Evolutionary conservation across 2,888 invertebrate species (phyloP).

Genomic region (Chesias legatella): DNA sequence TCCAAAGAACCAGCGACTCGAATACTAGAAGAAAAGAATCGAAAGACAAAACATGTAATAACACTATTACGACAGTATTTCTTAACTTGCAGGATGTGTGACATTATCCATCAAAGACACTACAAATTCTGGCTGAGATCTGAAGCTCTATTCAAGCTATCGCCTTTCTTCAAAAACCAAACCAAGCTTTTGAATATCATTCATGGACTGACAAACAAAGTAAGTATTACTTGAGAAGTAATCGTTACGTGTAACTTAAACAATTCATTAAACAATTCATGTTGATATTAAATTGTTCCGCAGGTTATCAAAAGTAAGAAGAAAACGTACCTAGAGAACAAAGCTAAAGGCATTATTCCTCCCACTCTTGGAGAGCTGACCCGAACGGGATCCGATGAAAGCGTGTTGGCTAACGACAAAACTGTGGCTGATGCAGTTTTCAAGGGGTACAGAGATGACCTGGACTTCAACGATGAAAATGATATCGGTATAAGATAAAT

Average conservation of each 20-base stretch:
- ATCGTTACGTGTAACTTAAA: not conserved
- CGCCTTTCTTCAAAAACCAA: constrained; percentile 85
- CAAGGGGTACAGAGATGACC: constrained; percentile 86
- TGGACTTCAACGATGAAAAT: constrained; percentile 90
- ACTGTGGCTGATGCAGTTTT: constrained; percentile 73
- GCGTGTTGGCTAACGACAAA: constrained; percentile 51
- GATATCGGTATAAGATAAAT: constrained; percentile 88
- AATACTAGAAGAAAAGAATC: no score
- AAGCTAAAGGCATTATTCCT: constrained; percentile 66
- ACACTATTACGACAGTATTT: no score
- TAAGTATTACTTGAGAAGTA: constrained; percentile 33
- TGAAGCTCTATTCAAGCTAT: constrained; percentile 85
- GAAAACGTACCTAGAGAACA: constrained; percentile 75
- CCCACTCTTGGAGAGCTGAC: constrained; percentile 58
- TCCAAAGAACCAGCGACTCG: no score
- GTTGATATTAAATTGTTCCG: no score
- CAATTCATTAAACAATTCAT: no score
- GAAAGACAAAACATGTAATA: no score
- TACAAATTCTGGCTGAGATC: constrained; percentile 86
- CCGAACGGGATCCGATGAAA: constrained; percentile 47
- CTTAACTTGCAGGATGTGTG: constrained; percentile 82
- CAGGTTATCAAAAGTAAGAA: constrained; percentile 82
- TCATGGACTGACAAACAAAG: constrained; percentile 88
- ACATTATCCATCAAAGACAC: constrained; percentile 89
- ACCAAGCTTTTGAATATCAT: constrained; percentile 84